Evolutionary conservation across 30 jellyfish, hydroid and myxozoan genomes (phyloP).

Genomic region (Sanderia malayensis): DNA sequence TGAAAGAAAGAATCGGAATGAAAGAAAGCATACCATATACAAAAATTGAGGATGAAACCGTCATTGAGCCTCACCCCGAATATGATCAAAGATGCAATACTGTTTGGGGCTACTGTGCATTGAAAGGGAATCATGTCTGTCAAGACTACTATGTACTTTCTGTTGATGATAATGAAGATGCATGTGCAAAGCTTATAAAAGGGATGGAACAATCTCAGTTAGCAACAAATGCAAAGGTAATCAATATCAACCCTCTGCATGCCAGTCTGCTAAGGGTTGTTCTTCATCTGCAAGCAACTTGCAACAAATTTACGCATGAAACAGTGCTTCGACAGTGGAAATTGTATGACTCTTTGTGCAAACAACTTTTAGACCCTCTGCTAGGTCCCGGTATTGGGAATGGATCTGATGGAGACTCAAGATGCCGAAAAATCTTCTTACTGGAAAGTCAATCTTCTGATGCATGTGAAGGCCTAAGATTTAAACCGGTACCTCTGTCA

Average conservation of each 20-base stretch:
- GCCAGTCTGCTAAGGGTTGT: conserved; percentile 14
- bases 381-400: conserved; percentile 47
- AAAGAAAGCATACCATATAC: conserved; percentile 20
- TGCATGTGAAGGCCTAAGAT: neutral
- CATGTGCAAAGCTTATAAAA: conserved; percentile 24
- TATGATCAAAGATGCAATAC: conserved; percentile 33
- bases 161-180: conserved; percentile 41
- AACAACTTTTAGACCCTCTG: conserved; percentile 21
- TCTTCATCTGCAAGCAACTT: conserved; percentile 42
- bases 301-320: conserved; percentile 29
- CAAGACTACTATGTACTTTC: conserved; percentile 18
- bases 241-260: conserved; percentile 32
- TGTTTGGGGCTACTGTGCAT: conserved; percentile 52
- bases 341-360: conserved; percentile 19
- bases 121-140: conserved; percentile 30
- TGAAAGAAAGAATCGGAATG: conserved; percentile 11
- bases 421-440: conserved; percentile 28
- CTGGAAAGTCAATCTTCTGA: conserved; percentile 17
- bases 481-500: conserved; percentile 22
- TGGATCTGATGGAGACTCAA: conserved; percentile 46
- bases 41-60: conserved; percentile 44
- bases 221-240: conserved; percentile 44
- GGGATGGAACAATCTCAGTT: conserved; percentile 14
- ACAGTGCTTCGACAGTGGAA: conserved; percentile 35
- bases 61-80: conserved; percentile 40